Base-by-base conservation (phyloP, 2,113 vertebrate species). In the Meleagris gallopavo region DNA sequence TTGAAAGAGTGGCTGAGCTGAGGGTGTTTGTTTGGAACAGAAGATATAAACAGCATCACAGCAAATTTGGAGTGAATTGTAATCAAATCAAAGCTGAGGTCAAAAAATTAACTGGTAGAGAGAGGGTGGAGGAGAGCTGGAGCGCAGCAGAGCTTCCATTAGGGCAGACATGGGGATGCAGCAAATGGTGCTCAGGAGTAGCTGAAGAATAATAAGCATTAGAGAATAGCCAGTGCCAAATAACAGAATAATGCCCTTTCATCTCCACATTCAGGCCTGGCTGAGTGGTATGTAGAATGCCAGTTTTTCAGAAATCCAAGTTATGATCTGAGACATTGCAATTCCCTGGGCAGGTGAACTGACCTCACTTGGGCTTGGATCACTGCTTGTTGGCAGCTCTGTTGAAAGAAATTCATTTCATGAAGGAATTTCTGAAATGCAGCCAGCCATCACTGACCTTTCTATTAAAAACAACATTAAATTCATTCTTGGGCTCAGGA, bases 381-480 rank as follows among this genome's bases (percentile, higher is more conserved):
- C 71, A 38, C 73, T 80, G 89, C 87, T 94, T 76, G 73, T 94
- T 78, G 60, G 64, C 72, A 89, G 75, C 46, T 86, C 89, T 77
- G 87, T 82, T 1, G 2, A 80, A 76, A 80, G 67, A 87, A 89
- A 62, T n/a, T 83, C 34, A 55, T 93, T 95, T 89, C 93, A 74
- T 79, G 92, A 4, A 91, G 85, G 82, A 95, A 93, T 94, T 94
- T 80, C 82, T 96, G 96, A 94, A 93, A 80, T 74, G 64, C 29
- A 88, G 89, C 89, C 95, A 95, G 87, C 55, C 55, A 81, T 86
- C 79, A 77, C 65, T 95, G 95, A 97, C 87, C 87, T 93, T 93
- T 96, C 92, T 95, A 89, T 81, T 94, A 94, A 95, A 96, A 97
- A 89, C 40, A 61, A 88, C 89, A 85, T 64, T 83, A 87, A 92